Conservation (phyloP, 2,797 vertebrate genomes). For the Phrynocephalus forsythii region DNA sequence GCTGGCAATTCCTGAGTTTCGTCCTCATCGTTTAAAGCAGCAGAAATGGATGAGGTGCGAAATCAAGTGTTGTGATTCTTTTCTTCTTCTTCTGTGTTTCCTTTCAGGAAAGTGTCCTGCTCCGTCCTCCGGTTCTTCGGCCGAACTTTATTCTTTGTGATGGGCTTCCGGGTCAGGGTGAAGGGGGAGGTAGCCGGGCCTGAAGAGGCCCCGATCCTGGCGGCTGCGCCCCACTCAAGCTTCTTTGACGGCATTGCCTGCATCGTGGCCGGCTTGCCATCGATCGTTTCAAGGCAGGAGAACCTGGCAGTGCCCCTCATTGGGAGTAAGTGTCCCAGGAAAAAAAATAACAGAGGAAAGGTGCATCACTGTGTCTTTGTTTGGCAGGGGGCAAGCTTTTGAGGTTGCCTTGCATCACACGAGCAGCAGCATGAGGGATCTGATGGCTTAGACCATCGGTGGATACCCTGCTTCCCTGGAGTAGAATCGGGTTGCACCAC, state of each 20-base stretch:
- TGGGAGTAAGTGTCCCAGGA: constrained; percentile 86
- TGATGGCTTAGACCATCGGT: no score
- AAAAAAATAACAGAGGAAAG: no score
- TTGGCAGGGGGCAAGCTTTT: no score
- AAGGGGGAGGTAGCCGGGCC: constrained; percentile 84
- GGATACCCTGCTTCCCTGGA: no score
- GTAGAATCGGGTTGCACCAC: no score
- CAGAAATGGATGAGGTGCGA: no score
- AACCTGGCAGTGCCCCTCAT: constrained; percentile 88
- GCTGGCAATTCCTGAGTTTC: no score
- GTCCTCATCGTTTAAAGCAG: no score
- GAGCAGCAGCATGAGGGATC: no score
- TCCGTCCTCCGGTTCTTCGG: constrained; percentile 82
- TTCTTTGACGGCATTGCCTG: constrained; percentile 94
- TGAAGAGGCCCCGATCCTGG: constrained; percentile 89
- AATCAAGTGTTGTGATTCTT: no score
- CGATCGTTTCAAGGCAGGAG: constrained; percentile 90
- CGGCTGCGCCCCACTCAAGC: constrained; percentile 92
- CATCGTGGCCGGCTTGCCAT: constrained; percentile 89
- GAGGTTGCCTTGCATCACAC: not conserved
- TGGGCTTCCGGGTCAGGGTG: constrained; percentile 92
- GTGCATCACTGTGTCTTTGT: no score
- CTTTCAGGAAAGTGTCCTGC: constrained; percentile 71
- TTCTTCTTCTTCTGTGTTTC: not conserved
- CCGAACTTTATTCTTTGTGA: constrained; percentile 82